Evolutionary conservation across 2,113 vertebrate species (phyloP).

Genomic region (Zosterops japonicus): DNA sequence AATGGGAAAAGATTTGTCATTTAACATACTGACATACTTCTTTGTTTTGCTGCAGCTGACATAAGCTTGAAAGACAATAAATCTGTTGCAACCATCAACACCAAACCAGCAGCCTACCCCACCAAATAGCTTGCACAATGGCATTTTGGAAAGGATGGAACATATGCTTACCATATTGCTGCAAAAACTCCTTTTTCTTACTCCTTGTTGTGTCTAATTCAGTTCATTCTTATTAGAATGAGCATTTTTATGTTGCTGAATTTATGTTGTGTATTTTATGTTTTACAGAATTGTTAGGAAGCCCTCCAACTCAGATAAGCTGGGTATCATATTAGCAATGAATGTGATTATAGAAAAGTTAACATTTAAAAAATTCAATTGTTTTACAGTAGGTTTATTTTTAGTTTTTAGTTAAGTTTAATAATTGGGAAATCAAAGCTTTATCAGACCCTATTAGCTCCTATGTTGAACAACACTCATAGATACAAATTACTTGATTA

Average conservation of each 20-base stretch:
- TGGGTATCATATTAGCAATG: background rate
- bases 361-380: background rate
- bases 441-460: background rate
- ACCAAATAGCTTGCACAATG: slow-evolving; percentile 10
- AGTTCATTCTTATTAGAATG: background rate
- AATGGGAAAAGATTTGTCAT: slow-evolving; percentile 19
- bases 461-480: background rate
- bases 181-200: background rate
- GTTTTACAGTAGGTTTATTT: background rate
- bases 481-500: background rate
- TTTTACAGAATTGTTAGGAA: background rate
- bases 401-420: background rate
- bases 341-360: background rate
- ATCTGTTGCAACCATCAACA: slow-evolving; percentile 16
- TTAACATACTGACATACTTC: slow-evolving; percentile 21
- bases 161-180: background rate
- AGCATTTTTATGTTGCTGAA: background rate
- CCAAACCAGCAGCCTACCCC: slow-evolving; percentile 22
- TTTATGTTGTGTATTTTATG: background rate
- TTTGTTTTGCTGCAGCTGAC: slow-evolving; percentile 54
- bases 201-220: background rate
- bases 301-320: background rate
- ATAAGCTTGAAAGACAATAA: slow-evolving; percentile 43
- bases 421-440: background rate
- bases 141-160: background rate